Evolutionary conservation across 2,888 invertebrate genomes (phyloP), one percentile per base, ranked within the genome.

Genomic region (Cosmia trapezina): DNA sequence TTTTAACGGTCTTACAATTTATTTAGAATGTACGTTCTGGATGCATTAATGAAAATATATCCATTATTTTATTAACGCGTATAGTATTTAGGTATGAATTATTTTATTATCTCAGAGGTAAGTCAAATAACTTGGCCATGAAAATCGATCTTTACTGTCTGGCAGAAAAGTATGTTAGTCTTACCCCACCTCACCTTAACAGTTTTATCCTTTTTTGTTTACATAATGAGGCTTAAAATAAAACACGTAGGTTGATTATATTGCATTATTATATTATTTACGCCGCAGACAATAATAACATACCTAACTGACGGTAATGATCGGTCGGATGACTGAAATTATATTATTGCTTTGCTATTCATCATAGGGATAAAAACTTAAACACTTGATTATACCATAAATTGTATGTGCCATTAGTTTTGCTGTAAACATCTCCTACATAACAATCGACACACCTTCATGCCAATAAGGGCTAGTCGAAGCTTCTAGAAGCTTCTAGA

Each of bases 371-470:
- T 82, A 59, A 70, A 67, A 28, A 62, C 33, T 33, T 70, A 60
- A 76, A 45, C 47, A 64, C 64, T 45, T 78, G 49, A 82, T 78
- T 68, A 33, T 61, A 49, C 53, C 49, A 54, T 82, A 53, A 51
- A 64, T 49, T 53, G 1, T 63, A 22, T n/a, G 12, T 57, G 56
- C 19, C 43, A 69, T 69, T 64, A 61, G 41, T 54, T 17, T 63
- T 33, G 22, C 11, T 14, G 28, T 71, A 51, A 70, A 64, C 37
- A 33, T 41, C 33, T n/a, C 17, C 19, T 49, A 57, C 7, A 19
- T 43, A 57, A n/a, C 14, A 1, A 51, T 14, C 11, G 14, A 37
- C 6, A 37, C 37, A 1, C 37, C 37, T 37, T 37, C 37, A 37
- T 37, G 37, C 37, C 37, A 37, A 33, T 3, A 4, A 4, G 4